phyloP scores from a whole-genome alignment of 2,113 vertebrate genomes.

The Coturnix japonica region DNA sequence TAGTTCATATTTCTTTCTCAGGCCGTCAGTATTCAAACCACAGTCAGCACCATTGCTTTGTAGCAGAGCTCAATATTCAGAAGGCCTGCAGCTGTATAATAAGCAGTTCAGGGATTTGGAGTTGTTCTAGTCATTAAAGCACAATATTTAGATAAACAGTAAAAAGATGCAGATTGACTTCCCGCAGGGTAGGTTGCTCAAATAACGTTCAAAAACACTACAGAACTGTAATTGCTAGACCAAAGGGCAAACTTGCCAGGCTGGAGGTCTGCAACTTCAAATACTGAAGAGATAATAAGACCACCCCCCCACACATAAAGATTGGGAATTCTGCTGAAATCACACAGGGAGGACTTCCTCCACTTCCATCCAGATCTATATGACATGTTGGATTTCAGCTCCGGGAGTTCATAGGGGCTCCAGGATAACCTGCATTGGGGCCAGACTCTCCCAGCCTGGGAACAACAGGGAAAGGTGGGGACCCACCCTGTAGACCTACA shows the following conservation, averaged over 20 bases:
- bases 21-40: not conserved
- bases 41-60: not conserved
- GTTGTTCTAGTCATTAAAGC: constrained; percentile 40
- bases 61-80: constrained; percentile 19
- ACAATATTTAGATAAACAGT: constrained; percentile 44
- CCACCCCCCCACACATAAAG: not conserved
- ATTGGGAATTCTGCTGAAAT: not conserved
- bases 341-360: not conserved
- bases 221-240: not conserved
- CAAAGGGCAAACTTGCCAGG: not conserved
- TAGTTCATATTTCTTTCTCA: not conserved
- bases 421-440: rapidly evolving
- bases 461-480: rapidly evolving
- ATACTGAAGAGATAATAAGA: not conserved
- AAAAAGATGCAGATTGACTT: constrained; percentile 23
- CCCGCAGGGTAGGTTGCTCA: not conserved
- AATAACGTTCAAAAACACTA: not conserved
- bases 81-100: constrained; percentile 40
- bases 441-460: not conserved
- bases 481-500: rapidly evolving
- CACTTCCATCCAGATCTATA: not conserved
- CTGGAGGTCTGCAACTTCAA: not conserved
- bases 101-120: constrained; percentile 18
- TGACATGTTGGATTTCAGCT: not conserved
- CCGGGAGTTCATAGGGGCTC: rapidly evolving